Conservation (phyloP, 2,113 vertebrate genomes). For the Trachemys scripta region DNA sequence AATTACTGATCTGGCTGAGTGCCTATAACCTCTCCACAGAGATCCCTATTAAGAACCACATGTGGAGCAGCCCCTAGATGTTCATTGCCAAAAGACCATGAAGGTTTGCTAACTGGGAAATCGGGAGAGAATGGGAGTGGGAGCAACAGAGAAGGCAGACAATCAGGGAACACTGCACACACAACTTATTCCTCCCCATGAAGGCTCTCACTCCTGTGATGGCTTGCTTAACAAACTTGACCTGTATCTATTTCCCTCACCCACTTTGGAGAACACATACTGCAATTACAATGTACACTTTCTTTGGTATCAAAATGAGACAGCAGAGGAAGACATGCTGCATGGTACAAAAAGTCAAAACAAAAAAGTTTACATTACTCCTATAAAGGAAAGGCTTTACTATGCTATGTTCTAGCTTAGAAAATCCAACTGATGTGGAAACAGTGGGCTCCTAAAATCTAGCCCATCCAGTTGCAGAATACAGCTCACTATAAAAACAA, state of each 20-base stretch:
- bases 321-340: background rate
- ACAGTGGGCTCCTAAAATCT: background rate
- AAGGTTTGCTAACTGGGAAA: background rate
- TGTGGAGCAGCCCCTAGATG: background rate
- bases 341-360: background rate
- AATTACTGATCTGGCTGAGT: background rate
- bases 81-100: accelerated
- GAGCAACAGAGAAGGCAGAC: background rate
- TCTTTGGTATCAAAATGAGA: background rate
- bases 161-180: background rate
- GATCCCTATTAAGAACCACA: background rate
- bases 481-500: background rate
- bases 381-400: background rate
- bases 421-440: background rate
- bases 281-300: background rate
- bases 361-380: background rate
- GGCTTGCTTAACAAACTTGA: background rate
- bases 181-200: background rate
- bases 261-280: background rate
- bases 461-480: background rate
- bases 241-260: background rate
- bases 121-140: background rate
- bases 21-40: background rate
- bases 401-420: background rate
- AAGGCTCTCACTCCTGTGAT: background rate